phyloP scores from a whole-genome alignment of 2,888 invertebrate species.

The Drosophila nr. fundita region DNA sequence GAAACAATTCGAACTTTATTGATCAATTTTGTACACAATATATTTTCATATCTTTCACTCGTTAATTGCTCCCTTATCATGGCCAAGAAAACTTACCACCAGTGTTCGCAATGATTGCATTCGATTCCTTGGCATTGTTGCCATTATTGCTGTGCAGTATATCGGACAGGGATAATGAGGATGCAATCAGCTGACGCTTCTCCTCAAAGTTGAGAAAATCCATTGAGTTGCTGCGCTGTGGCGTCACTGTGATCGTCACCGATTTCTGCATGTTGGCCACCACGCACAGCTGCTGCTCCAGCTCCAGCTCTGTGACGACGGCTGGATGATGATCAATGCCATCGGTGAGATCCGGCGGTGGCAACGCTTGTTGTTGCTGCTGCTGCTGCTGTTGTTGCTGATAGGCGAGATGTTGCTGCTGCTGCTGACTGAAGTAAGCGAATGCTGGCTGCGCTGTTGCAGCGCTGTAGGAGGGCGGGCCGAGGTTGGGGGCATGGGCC shows the following conservation, averaged over 20 bases:
- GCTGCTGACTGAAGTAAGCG: slow-evolving; percentile 59
- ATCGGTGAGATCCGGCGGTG: slow-evolving; percentile 76
- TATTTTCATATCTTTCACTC: too few relatives aligned
- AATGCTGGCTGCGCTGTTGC: slow-evolving; percentile 76
- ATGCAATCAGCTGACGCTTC: slow-evolving; percentile 94
- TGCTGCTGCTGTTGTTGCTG: slow-evolving; percentile 53
- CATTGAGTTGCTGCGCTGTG: slow-evolving; percentile 92
- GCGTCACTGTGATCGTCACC: slow-evolving; percentile 88
- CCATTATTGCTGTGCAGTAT: slow-evolving; percentile 89
- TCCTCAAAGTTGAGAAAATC: slow-evolving; percentile 96
- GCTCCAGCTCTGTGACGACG: slow-evolving; percentile 57
- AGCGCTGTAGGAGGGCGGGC: slow-evolving; percentile 81
- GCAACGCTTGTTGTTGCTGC: slow-evolving; percentile 47
- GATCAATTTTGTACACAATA: too few relatives aligned
- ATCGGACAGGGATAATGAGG: slow-evolving; percentile 94
- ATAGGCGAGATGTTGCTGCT: slow-evolving; percentile 41
- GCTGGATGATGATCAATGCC: slow-evolving; percentile 73
- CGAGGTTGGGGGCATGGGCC: slow-evolving; percentile 62
- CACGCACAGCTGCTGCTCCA: slow-evolving; percentile 83
- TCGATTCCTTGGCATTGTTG: slow-evolving; percentile 84
- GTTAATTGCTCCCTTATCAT: neutral
- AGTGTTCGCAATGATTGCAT: slow-evolving; percentile 84
- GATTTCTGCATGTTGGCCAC: slow-evolving; percentile 86
- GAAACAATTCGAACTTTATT: too few relatives aligned
- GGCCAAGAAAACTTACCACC: slow-evolving; percentile 79